Evolutionary conservation across 2,797 vertebrate species (phyloP), one percentile per base, ranked within the genome.

Genomic region (Trachurus trachurus): DNA sequence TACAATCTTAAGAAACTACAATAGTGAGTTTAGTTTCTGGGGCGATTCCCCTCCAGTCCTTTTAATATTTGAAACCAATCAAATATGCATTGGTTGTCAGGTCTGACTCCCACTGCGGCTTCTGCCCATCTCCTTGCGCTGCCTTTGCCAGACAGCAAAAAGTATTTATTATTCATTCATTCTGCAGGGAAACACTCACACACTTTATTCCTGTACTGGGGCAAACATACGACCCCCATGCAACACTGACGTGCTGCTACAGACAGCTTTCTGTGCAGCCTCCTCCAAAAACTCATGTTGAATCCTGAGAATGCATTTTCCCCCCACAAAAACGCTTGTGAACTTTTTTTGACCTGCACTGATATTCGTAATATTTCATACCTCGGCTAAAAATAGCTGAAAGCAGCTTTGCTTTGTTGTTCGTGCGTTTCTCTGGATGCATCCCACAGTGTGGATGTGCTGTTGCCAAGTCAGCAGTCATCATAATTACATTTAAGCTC

Each of bases 111-210:
- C 86, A 66, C 52, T 70, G 76, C 17, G 45, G 59, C 71, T 63
- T 62, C 72, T 76, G 81, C 74, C 83, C 66, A 49, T 87, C 70
- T 82, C 69, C 53, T 62, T 59, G n/a, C 57, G 71, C 80, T 81
- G 66, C 74, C 66, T 58, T 67, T 75, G 70, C 64, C 73, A 85
- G 87, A 87, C 85, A 71, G 75, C 60, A 44, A 50, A 73, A 73
- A 79, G 58, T 3, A 88, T 91, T 83, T 85, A 91, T 90, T 87
- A 85, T 92, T 91, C 61, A 92, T 91, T 86, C 70, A 44, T 76
- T 91, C 81, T 83, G 84, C 75, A 80, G 80, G 80, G 82, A 85
- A 83, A 88, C 71, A 78, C 82, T 63, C 58, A 29, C 57, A 54
- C 63, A 49, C 62, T 76, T 71, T 66, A 69, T 67, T 60, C 52